Evolutionary conservation across 2,888 invertebrate species (phyloP).

Genomic region (Pristionchus arcanus): DNA sequence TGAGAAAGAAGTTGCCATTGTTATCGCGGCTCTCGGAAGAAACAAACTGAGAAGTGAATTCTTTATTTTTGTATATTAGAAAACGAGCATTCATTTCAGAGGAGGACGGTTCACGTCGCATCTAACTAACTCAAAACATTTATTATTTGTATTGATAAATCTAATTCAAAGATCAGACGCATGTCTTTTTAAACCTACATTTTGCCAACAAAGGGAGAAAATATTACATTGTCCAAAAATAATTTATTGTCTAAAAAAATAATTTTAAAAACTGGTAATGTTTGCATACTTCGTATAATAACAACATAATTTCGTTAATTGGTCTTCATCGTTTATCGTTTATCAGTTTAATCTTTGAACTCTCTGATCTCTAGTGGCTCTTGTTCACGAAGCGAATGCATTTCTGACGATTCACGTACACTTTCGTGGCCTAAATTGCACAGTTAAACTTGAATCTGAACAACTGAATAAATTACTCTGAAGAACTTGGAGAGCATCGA

Average conservation of each 20-base stretch:
- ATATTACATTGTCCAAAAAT: too few relatives aligned
- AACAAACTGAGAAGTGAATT: constrained; percentile 36
- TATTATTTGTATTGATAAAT: too few relatives aligned
- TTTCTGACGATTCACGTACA: constrained; percentile 39
- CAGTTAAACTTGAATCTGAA: too few relatives aligned
- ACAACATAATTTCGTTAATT: too few relatives aligned
- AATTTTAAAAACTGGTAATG: too few relatives aligned
- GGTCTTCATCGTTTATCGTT: constrained; percentile 19
- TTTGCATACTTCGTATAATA: too few relatives aligned
- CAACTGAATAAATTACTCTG: not conserved
- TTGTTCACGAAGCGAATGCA: constrained; percentile 49
- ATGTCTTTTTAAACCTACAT: too few relatives aligned
- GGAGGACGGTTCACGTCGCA: not conserved
- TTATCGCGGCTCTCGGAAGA: not conserved
- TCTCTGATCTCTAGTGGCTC: not conserved
- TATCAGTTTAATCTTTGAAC: constrained; percentile 29
- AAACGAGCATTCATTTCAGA: not conserved
- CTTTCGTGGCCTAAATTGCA: not conserved
- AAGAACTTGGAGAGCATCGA: constrained; percentile 21
- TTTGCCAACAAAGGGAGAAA: too few relatives aligned
- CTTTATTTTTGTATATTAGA: too few relatives aligned
- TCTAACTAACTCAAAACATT: too few relatives aligned
- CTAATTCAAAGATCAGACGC: too few relatives aligned
- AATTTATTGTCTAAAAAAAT: too few relatives aligned
- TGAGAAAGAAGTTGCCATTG: constrained; percentile 18